Base-by-base conservation (phyloP, 2,888 invertebrate genomes). In the Chesias legatella region DNA sequence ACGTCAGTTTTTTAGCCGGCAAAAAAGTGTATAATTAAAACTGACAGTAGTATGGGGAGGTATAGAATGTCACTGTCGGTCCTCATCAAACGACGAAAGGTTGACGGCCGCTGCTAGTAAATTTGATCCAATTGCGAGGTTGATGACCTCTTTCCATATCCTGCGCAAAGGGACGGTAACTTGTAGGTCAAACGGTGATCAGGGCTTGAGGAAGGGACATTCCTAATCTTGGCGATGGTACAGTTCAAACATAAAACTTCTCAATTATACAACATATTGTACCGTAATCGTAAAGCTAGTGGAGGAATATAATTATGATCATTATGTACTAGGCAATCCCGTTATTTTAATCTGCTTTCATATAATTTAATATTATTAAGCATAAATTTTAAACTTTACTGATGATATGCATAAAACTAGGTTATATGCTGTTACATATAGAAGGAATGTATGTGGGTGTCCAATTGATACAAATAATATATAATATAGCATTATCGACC, bases 41-140 rank as follows among this genome's bases (percentile, higher is more conserved):
- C 41, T 63, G 63, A 61, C 64, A 56, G 38, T 46, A 24, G 22
- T 40, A 38, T 44, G 32, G 2, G 40, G 33, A 22, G 55, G 57
- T 60, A 53, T 60, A 59, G 48, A 49, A 42, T 67, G 39, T 58
- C 63, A 51, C 24, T 28, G 43, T 40, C 49, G 44, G 51, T 33
- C 33, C 33, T 31, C 47, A 44, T 53, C 53, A 46, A 47, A 20
- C 38, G 34, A 20, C 36, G 33, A 33, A 45, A 60, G 63, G 63
- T 63, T 54, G 54, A 53, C 45, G 60, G 64, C 60, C 60, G 54
- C 48, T 52, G 48, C 21, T 40, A 26, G 42, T 40, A 41, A 48
- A 48, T 53, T 51, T 33, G 38, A 44, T 47, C 43, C 68, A 69
- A 68, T 69, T 68, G 64, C 48, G 46, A 55, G 68, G 67, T 65